A percentile compares a stretch with the other conserved stretches of the same genome.
Evolutionary conservation across 2,797 vertebrate species (phyloP).

Genomic region (Rhinogobio ventralis): DNA sequence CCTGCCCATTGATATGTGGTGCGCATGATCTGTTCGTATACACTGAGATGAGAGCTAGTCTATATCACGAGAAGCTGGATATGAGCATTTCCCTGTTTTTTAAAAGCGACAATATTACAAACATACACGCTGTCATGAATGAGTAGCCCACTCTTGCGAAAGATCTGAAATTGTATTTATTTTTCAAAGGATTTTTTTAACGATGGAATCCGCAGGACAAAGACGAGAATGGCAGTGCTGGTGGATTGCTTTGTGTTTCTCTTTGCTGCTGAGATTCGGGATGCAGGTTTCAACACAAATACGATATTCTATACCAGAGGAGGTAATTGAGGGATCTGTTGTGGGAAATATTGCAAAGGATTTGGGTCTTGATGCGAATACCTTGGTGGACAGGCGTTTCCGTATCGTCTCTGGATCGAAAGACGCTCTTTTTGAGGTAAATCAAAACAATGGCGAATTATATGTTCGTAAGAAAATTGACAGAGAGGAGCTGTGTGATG

Average conservation of each 20-base stretch:
- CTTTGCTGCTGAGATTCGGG: conserved; percentile 36
- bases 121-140: background rate
- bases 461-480: conserved; percentile 71
- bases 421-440: conserved; percentile 77
- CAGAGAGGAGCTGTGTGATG: conserved; percentile 64
- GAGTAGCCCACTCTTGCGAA: background rate
- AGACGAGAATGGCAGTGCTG: conserved; percentile 12
- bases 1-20: conserved; percentile 39
- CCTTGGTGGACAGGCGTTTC: conserved; percentile 73
- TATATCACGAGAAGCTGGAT: background rate
- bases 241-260: conserved; percentile 39
- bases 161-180: background rate
- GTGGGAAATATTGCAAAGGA: conserved; percentile 78
- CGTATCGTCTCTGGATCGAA: conserved; percentile 73
- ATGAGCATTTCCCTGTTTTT: background rate
- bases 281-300: conserved; percentile 60
- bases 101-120: background rate
- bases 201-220: conserved; percentile 39
- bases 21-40: conserved; percentile 11
- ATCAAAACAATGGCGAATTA: conserved; percentile 77
- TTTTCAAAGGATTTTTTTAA: background rate
- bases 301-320: conserved; percentile 73
- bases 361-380: conserved; percentile 74
- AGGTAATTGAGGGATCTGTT: conserved; percentile 66
- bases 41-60: background rate